Percentiles rank a stretch among this genome's conserved stretches.
phyloP scores from a whole-genome alignment of 1,140 invertebrate species.

The Diachasma alloeum region DNA sequence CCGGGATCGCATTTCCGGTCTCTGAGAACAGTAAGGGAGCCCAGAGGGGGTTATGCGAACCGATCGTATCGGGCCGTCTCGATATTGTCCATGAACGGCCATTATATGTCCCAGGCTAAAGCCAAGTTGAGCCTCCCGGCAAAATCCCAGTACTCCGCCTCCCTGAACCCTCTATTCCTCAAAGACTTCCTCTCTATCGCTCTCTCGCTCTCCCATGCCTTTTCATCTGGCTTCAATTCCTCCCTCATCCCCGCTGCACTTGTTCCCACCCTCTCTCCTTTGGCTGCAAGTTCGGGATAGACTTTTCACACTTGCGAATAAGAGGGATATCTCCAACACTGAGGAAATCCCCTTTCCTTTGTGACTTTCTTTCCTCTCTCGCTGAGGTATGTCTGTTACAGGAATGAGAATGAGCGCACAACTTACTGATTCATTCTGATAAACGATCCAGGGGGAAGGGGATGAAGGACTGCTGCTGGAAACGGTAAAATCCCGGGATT shows the following conservation, averaged over 20 bases:
- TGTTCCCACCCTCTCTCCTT: not conserved
- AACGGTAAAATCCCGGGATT: not conserved
- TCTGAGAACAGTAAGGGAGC: not conserved
- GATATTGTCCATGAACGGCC: constrained; percentile 21
- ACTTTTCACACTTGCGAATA: constrained; percentile 17
- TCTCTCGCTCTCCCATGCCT: not conserved
- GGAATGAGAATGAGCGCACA: not conserved
- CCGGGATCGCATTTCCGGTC: constrained; percentile 3
- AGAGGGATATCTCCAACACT: not conserved
- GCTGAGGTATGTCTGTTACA: not conserved
- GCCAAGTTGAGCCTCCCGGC: constrained; percentile 33
- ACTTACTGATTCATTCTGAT: constrained; percentile 2
- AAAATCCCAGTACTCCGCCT: constrained; percentile 25
- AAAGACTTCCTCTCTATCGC: constrained; percentile 7
- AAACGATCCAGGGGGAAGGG: not conserved
- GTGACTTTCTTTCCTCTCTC: not conserved
- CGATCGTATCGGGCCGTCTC: constrained; percentile 14
- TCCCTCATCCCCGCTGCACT: not conserved
- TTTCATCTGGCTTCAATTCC: not conserved
- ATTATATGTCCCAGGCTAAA: constrained; percentile 26
- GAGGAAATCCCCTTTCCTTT: constrained; percentile 5
- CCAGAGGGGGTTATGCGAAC: constrained; percentile 24
- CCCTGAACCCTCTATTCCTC: not conserved
- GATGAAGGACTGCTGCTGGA: not conserved
- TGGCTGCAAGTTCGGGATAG: constrained; percentile 1